Percentiles rank a stretch among this genome's conserved stretches.
Evolutionary conservation across 2,888 invertebrate species (phyloP).

Genomic region (Cynaeus angustus): DNA sequence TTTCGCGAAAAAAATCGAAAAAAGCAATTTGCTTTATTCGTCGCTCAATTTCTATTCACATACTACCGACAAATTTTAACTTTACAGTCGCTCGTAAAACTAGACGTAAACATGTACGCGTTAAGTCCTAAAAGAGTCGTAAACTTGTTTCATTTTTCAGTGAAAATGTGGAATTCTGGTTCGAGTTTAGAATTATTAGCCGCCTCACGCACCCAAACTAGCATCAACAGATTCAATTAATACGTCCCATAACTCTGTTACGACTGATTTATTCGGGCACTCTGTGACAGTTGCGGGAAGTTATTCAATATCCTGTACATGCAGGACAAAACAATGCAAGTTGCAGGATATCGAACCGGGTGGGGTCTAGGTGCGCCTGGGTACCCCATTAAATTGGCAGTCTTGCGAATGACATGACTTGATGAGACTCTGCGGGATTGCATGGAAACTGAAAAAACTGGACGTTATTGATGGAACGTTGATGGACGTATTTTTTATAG

Average conservation of each 20-base stretch:
- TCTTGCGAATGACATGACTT: constrained; percentile 27
- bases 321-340: constrained; percentile 46
- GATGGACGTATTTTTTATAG: not conserved
- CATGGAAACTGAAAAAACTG: constrained; percentile 7
- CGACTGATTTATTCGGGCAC: constrained; percentile 45
- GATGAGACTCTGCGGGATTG: constrained; percentile 40
- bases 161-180: not conserved
- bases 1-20: too few species aligned
- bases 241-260: constrained; percentile 46
- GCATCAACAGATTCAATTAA: constrained; percentile 42
- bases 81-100: constrained; percentile 3
- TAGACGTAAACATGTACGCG: constrained; percentile 7
- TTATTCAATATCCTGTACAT: constrained; percentile 47
- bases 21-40: too few species aligned
- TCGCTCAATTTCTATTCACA: constrained; percentile 4
- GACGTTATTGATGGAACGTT: not conserved
- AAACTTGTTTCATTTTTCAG: constrained; percentile 2
- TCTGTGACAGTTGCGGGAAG: constrained; percentile 46
- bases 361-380: constrained; percentile 14
- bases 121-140: constrained; percentile 5
- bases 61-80: constrained; percentile 6
- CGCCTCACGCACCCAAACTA: constrained; percentile 23
- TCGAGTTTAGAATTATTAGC: constrained; percentile 4
- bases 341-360: constrained; percentile 32
- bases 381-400: constrained; percentile 5